Conservation (phyloP, 2,888 invertebrate species). For the Microctonus aethiopoides region DNA sequence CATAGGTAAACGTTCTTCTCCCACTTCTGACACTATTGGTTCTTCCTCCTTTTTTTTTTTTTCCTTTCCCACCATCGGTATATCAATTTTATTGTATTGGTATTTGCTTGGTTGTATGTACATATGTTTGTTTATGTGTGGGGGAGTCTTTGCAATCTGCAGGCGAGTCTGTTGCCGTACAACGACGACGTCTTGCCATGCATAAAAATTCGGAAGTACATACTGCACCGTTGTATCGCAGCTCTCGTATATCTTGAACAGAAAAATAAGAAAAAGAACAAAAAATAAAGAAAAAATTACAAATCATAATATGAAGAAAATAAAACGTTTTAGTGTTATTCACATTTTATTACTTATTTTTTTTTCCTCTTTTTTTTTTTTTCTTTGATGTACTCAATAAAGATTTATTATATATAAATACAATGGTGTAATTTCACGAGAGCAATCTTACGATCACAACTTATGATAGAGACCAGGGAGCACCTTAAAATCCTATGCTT, state of each 20-base stretch:
- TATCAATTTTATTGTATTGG: not conserved
- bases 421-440: slow-evolving; percentile 17
- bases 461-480: slow-evolving; percentile 23
- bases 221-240: slow-evolving; percentile 12
- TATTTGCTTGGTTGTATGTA: too few species aligned
- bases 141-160: slow-evolving; percentile 27
- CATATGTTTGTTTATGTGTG: not conserved
- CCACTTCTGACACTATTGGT: not conserved
- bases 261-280: not conserved
- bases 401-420: slow-evolving; percentile 27
- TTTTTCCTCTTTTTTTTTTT: not conserved
- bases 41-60: too few species aligned
- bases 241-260: not conserved
- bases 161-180: slow-evolving; percentile 20
- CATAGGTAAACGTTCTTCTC: slow-evolving; percentile 25
- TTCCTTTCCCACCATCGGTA: not conserved
- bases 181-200: slow-evolving; percentile 16
- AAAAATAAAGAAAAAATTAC: not conserved
- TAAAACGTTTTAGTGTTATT: not conserved
- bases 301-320: not conserved
- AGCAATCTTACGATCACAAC: slow-evolving; percentile 25
- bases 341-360: not conserved
- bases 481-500: slow-evolving; percentile 26
- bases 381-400: slow-evolving; percentile 17
- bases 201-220: slow-evolving; percentile 16